Base-by-base conservation (phyloP, 2,888 invertebrate genomes). In the Pachydiplax longipennis region DNA sequence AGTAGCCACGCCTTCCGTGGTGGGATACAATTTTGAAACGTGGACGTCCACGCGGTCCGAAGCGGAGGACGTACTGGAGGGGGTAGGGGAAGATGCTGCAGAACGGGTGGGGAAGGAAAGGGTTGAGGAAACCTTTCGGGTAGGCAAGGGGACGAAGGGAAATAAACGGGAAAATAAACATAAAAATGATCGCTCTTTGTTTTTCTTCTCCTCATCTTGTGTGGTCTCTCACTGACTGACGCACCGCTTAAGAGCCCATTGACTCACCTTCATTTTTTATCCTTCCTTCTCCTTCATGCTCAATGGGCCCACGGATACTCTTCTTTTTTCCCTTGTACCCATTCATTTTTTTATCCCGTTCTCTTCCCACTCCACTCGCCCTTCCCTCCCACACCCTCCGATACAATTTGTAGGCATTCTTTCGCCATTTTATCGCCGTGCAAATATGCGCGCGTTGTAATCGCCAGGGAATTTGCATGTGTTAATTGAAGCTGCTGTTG, bases 81-180 rank as follows among this genome's bases (percentile, higher is more conserved):
- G 2, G 18, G 48, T 44, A 31, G 48, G 25, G 25, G 15, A 3
- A 0, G 25, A 25, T n/a, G 53, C 2, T 25, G 25, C 10, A 12
- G 25, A 25, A 2, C 2, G 53, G 22, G 37, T 25, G 15, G 18
- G 58, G 22, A 31, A 15, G 83, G 18, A 18, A n/a, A 37, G 37
- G 37, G 40, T 6, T 3, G 61, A 8, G 37, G n/a, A 31, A 18
- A 31, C 73, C 73, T 73, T 31, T 73, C 73, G 73, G 65, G 65
- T 65, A 65, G 65, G 65, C 65, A 65, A 65, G 73, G 22, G 37
- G 65, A 61, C 31, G 15, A 61, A 61, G 87, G 61, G 87, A 65
- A 87, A 87, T 87, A 87, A 87, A 87, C 61, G 87, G 87, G 87
- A 87, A 87, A 87, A 87, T 87, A 87, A 87, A 87, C 87, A 87